Evolutionary conservation across 2,888 invertebrate species (phyloP), one percentile per base, ranked within the genome.

Genomic region (Drosophila algonquin): DNA sequence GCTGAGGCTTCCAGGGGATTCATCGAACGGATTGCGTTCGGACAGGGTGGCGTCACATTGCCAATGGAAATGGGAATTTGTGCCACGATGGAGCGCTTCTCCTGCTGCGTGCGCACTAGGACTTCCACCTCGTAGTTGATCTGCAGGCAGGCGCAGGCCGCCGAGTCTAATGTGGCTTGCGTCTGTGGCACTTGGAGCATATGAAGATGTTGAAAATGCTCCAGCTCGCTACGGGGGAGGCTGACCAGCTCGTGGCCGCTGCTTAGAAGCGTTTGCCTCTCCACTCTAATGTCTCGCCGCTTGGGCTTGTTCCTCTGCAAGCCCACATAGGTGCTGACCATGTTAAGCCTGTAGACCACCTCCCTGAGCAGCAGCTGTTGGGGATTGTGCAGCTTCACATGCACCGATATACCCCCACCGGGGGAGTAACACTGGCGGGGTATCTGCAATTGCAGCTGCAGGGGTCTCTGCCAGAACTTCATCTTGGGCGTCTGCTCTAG

Each of bases 101-200:
- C 63, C 1, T 79, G 75, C 10, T 47, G 62, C 0, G 83, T 81
- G 16, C 64, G 77, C 4, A 89, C 74, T 6, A 67, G 18, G 6
- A 89, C 90, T 53, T 90, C 90, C 18, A 91, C 69, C 75, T 91
- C 91, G 55, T 91, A 91, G 27, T 71, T 73, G 0, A 91, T 57
- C 63, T 87, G 87, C n/a, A 91, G 65, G 30, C 90, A 90, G 14
- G 78, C 75, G 30, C 91, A 90, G 4, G 67, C 80, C 0, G 52
- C 40, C 8, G 63, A 56, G 9, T 74, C 59, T 35, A 88, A 57
- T 3, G 84, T 81, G 9, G 91, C 87, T 8, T 89, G 69, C 1
- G 76, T 78, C 45, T 76, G 70, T 2, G 90, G 89, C 60, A 90
- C 77, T 45, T 75, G 80, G 14, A 90, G 45, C 47, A 75, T 70